A percentile compares a stretch with the other conserved stretches of the same genome.
Evolutionary conservation across 1,140 invertebrate species (phyloP).

Genomic region (Bilobella aurantiaca): DNA sequence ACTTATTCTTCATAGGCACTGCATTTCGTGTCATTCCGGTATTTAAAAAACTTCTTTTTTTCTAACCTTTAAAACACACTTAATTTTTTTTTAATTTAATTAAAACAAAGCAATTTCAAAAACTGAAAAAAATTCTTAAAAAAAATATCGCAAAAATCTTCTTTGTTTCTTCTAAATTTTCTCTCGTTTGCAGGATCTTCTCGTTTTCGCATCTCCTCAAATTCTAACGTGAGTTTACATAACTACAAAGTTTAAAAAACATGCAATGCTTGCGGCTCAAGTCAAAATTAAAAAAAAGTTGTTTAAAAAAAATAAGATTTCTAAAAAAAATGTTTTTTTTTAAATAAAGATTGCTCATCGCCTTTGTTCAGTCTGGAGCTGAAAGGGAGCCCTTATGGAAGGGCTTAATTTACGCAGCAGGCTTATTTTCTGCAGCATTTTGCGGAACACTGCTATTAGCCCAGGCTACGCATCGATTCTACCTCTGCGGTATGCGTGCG

Average conservation of each 20-base stretch:
- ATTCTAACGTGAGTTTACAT: slow-evolving; percentile 38
- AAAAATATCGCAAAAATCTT: no score
- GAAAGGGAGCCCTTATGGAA: slow-evolving; percentile 54
- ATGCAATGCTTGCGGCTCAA: neutral
- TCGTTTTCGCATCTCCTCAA: slow-evolving; percentile 51
- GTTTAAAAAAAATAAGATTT: no score
- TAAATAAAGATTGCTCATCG: neutral
- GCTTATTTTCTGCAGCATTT: slow-evolving; percentile 67
- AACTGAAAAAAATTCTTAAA: no score
- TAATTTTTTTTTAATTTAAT: neutral
- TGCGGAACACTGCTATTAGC: slow-evolving; percentile 76
- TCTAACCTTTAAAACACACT: neutral
- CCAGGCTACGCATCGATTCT: slow-evolving; percentile 84
- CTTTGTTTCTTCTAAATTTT: no score
- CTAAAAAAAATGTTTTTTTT: neutral
- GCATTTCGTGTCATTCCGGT: slow-evolving; percentile 46
- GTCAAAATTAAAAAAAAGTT: no score
- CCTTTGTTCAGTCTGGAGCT: neutral
- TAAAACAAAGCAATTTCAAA: no score
- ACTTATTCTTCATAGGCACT: slow-evolving; percentile 42
- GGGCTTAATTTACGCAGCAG: slow-evolving; percentile 68
- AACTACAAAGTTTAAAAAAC: neutral
- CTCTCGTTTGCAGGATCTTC: slow-evolving; percentile 38
- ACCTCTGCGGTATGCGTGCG: slow-evolving; percentile 78
- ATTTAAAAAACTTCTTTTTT: neutral